These are phyloP conservation scores for Myodes glareolus DNA, from an alignment of 2,113 vertebrate genomes.

Conservation along the genomic window DNA sequence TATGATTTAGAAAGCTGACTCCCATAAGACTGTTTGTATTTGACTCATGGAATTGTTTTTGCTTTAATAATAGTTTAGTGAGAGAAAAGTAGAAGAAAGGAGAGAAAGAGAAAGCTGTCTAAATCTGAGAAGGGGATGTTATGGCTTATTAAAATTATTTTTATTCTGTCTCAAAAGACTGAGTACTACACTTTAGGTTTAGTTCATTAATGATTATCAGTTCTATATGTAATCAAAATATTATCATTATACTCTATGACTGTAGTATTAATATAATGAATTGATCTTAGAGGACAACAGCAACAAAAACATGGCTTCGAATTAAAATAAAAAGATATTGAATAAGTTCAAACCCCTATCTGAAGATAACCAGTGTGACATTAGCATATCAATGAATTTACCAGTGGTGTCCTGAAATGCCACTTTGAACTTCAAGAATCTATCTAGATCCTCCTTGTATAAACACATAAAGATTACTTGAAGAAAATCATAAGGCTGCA, in stretches of 20 bases:
- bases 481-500: background rate
- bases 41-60: background rate
- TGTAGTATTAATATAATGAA: background rate
- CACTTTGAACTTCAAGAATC: background rate
- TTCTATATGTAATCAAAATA: background rate
- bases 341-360: background rate
- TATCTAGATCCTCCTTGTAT: background rate
- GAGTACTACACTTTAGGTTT: slow-evolving; percentile 1
- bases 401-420: background rate
- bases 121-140: background rate
- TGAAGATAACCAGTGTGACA: background rate
- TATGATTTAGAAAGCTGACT: background rate
- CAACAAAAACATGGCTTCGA: background rate
- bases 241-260: background rate
- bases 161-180: background rate
- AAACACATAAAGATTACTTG: background rate
- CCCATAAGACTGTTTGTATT: background rate
- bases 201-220: background rate
- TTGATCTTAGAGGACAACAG: background rate
- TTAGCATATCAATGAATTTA: background rate
- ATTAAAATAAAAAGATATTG: background rate
- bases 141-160: background rate
- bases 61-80: background rate
- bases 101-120: background rate
- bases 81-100: background rate